Conservation (phyloP, 2,113 vertebrate species). For the pig (Sus scrofa) region DNA sequence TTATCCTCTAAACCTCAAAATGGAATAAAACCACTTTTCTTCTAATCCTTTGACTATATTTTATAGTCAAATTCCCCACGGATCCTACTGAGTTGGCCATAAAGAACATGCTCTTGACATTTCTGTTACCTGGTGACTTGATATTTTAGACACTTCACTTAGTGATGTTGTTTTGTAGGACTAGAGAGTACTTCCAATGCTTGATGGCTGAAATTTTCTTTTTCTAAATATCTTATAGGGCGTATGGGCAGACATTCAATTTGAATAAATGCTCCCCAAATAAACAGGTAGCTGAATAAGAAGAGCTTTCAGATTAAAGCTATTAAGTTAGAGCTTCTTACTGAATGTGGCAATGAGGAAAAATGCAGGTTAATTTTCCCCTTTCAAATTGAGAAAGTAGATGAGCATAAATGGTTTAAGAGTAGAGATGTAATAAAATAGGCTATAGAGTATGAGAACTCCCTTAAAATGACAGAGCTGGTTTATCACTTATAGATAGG, state of each 20-base stretch:
- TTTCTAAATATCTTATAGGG: slow-evolving; percentile 25
- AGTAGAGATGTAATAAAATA: neutral
- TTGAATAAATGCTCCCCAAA: slow-evolving; percentile 44
- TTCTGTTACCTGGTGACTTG: too few species aligned
- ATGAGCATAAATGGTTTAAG: slow-evolving; percentile 22
- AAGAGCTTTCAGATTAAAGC: neutral
- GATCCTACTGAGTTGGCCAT: too few species aligned
- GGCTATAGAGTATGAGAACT: neutral
- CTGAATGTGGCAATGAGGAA: slow-evolving; percentile 23
- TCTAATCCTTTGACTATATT: too few species aligned
- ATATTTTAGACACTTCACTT: too few species aligned
- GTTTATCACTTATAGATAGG: neutral
- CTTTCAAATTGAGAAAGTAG: slow-evolving; percentile 38
- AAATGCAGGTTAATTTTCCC: slow-evolving; percentile 31
- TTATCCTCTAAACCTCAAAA: too few species aligned
- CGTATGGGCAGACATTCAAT: neutral
- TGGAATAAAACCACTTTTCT: too few species aligned
- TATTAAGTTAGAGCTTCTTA: neutral
- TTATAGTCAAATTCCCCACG: too few species aligned
- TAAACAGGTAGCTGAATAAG: neutral
- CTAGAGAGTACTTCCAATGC: too few species aligned
- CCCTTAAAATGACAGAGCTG: slow-evolving; percentile 17
- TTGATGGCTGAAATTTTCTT: too few species aligned
- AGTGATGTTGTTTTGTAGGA: too few species aligned
- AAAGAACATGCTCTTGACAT: too few species aligned